phyloP scores from a whole-genome alignment of 2,888 invertebrate genomes.

The Brachylomia viminalis region DNA sequence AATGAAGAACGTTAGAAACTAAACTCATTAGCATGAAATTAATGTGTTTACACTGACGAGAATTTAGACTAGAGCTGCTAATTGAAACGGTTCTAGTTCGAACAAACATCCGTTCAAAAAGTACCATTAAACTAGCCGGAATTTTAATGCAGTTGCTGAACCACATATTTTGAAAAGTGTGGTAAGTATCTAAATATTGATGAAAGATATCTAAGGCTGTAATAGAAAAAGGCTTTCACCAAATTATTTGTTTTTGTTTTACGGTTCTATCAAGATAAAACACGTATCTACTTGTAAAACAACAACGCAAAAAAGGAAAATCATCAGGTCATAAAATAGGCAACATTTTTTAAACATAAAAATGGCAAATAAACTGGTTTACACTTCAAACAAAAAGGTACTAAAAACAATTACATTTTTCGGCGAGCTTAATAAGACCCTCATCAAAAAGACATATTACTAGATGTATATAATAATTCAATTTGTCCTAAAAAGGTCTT shows the following conservation, averaged over 20 bases:
- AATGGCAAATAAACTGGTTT: not conserved
- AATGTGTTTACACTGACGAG: slow-evolving; percentile 28
- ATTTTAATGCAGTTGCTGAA: not conserved
- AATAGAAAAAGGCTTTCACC: not conserved
- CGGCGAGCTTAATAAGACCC: slow-evolving; percentile 6
- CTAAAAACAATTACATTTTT: slow-evolving; percentile 28
- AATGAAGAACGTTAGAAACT: slow-evolving; percentile 18
- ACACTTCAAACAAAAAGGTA: slow-evolving; percentile 5
- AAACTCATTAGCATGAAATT: slow-evolving; percentile 48
- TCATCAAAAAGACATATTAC: slow-evolving; percentile 26
- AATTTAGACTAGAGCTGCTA: slow-evolving; percentile 23
- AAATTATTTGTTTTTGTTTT: not conserved
- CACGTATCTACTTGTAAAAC: not conserved
- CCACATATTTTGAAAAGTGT: not conserved
- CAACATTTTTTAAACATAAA: slow-evolving; percentile 12
- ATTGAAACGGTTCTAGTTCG: slow-evolving; percentile 13
- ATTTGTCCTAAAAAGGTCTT: slow-evolving; percentile 27
- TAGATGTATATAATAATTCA: slow-evolving; percentile 24
- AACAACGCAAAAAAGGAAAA: not conserved
- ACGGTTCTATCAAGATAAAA: not conserved
- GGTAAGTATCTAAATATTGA: not conserved
- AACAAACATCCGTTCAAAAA: not conserved
- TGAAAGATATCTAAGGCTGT: not conserved
- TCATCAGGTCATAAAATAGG: slow-evolving; percentile 1
- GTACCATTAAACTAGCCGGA: not conserved